These are phyloP conservation scores for Lepas anatifera DNA, from an alignment of 2,888 invertebrate genomes.

Conservation along the genomic window DNA sequence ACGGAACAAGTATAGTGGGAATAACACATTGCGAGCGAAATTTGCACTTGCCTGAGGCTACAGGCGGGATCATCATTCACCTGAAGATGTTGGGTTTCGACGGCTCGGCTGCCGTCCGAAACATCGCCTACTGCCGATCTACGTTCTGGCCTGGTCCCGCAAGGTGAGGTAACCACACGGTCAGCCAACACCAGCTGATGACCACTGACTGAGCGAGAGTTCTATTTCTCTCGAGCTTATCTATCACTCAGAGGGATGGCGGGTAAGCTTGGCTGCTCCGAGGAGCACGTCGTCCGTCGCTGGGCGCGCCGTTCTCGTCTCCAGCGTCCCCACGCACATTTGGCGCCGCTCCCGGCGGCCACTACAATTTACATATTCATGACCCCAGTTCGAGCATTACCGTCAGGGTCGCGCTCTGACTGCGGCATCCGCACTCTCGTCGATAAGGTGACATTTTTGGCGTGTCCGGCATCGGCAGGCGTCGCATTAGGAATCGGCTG, in stretches of 20 bases:
- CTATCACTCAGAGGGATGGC: too few relatives aligned
- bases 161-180: neutral
- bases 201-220: too few relatives aligned
- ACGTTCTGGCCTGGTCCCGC: neutral
- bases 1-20: too few relatives aligned
- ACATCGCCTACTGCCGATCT: neutral
- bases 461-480: neutral
- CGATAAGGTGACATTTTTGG: slow-evolving; percentile 1
- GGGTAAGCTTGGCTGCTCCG: too few relatives aligned
- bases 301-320: neutral
- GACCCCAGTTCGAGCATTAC: neutral
- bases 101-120: neutral
- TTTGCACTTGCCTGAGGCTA: too few relatives aligned
- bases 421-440: too few relatives aligned
- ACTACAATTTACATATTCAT: neutral
- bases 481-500: neutral
- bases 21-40: too few relatives aligned
- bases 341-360: neutral
- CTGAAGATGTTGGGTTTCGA: neutral
- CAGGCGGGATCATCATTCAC: too few relatives aligned
- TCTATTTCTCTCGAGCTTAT: too few relatives aligned
- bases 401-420: neutral
- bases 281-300: too few relatives aligned
- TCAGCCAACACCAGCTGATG: neutral
- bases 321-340: neutral